These are phyloP conservation scores for Sitta carolinensis DNA, from an alignment of 2,797 vertebrate species.

Conservation along the genomic window DNA sequence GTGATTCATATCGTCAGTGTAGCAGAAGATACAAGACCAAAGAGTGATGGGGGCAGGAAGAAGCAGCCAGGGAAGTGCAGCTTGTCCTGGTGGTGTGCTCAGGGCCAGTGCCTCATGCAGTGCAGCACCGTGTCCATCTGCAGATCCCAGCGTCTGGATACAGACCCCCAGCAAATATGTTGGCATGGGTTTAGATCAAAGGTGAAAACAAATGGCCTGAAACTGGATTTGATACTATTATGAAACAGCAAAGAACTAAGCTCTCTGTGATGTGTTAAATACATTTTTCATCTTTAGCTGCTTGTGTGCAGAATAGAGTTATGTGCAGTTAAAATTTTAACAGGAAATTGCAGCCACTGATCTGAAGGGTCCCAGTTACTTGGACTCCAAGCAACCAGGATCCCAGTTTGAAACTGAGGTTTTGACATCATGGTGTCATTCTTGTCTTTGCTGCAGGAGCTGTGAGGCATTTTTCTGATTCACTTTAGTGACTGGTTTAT, in stretches of 20 bases:
- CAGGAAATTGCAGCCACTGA: neutral
- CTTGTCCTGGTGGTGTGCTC: neutral
- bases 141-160: rapidly evolving
- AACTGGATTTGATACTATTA: neutral
- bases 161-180: rapidly evolving
- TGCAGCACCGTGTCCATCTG: rapidly evolving
- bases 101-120: rapidly evolving
- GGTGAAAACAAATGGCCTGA: neutral
- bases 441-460: neutral
- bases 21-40: rapidly evolving
- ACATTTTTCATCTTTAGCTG: neutral
- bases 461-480: neutral
- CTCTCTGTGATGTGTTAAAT: neutral
- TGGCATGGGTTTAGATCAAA: neutral
- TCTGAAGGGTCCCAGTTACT: neutral
- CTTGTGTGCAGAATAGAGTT: neutral
- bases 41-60: neutral
- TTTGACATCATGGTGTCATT: neutral
- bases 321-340: neutral
- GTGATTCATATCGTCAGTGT: neutral
- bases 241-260: neutral
- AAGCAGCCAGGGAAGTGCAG: too few relatives aligned
- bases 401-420: neutral
- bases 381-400: neutral
- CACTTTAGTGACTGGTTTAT: neutral